Conservation (phyloP, 2,797 vertebrate species). For the Sebastes steindachneri region DNA sequence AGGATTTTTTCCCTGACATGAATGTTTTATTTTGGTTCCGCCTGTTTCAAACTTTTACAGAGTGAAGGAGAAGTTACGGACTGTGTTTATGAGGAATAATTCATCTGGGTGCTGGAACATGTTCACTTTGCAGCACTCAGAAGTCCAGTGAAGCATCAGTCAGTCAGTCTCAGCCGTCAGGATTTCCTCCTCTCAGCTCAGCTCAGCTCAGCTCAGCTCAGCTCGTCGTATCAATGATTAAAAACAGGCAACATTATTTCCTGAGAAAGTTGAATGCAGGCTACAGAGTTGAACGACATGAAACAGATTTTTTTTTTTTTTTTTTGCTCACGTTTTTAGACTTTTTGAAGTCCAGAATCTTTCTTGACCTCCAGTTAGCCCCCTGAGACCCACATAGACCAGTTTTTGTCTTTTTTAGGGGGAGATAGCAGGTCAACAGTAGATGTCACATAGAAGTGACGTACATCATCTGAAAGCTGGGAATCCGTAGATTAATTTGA, state of each 20-base stretch:
- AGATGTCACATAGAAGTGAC: no score
- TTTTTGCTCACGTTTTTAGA: not conserved
- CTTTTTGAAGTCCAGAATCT: not conserved
- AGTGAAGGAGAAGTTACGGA: not conserved
- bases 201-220: not conserved
- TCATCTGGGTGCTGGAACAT: constrained; percentile 41
- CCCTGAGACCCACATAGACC: no score
- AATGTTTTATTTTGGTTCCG: constrained; percentile 9
- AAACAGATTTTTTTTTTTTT: not conserved
- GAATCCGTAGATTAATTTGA: no score
- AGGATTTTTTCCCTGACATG: not conserved
- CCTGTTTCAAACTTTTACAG: not conserved
- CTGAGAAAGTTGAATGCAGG: not conserved
- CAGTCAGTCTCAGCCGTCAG: constrained; percentile 5
- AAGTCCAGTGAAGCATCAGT: constrained; percentile 17
- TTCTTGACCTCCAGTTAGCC: not conserved
- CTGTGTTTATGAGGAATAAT: constrained; percentile 48
- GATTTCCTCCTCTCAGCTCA: not conserved
- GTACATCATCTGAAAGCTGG: no score
- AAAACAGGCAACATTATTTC: constrained; percentile 3
- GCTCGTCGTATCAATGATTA: constrained; percentile 34
- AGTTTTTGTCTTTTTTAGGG: no score
- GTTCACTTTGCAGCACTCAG: constrained; percentile 55
- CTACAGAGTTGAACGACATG: not conserved
- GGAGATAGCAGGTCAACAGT: no score